Evolutionary conservation across 2,113 vertebrate genomes (phyloP).

Genomic region (Pseudorhombus dupliciocellatus): DNA sequence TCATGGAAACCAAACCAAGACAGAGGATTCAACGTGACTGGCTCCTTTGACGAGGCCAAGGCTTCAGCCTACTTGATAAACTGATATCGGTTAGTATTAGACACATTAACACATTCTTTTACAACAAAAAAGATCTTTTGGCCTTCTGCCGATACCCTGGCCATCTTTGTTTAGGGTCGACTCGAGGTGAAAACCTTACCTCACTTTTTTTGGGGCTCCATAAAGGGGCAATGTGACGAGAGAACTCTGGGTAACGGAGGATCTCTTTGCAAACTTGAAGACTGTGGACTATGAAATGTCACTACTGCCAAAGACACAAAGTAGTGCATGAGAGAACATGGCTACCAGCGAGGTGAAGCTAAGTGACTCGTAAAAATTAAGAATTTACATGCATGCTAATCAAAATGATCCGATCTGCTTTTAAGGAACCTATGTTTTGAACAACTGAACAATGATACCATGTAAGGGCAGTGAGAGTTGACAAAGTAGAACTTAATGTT

Average conservation of each 20-base stretch:
- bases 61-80: slow-evolving; percentile 54
- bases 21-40: slow-evolving; percentile 58
- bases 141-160: slow-evolving; percentile 59
- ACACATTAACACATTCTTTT: slow-evolving; percentile 67
- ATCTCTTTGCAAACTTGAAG: slow-evolving; percentile 58
- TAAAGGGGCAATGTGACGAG: slow-evolving; percentile 37
- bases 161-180: slow-evolving; percentile 63
- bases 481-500: slow-evolving; percentile 76
- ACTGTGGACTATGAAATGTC: slow-evolving; percentile 64
- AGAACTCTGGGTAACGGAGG: slow-evolving; percentile 57
- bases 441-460: slow-evolving; percentile 73
- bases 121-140: slow-evolving; percentile 50
- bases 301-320: slow-evolving; percentile 68
- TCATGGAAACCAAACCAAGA: slow-evolving; percentile 63
- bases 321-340: slow-evolving; percentile 59
- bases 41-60: slow-evolving; percentile 31
- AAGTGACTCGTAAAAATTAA: slow-evolving; percentile 68
- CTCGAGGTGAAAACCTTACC: slow-evolving; percentile 34
- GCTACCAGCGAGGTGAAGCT: slow-evolving; percentile 58
- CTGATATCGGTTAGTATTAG: slow-evolving; percentile 58
- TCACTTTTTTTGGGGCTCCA: slow-evolving; percentile 22
- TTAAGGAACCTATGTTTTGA: slow-evolving; percentile 77
- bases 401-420: slow-evolving; percentile 78
- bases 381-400: slow-evolving; percentile 81
- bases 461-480: slow-evolving; percentile 65